These are phyloP conservation scores for Morone chrysops DNA, from an alignment of 2,113 vertebrate genomes.

Conservation along the genomic window DNA sequence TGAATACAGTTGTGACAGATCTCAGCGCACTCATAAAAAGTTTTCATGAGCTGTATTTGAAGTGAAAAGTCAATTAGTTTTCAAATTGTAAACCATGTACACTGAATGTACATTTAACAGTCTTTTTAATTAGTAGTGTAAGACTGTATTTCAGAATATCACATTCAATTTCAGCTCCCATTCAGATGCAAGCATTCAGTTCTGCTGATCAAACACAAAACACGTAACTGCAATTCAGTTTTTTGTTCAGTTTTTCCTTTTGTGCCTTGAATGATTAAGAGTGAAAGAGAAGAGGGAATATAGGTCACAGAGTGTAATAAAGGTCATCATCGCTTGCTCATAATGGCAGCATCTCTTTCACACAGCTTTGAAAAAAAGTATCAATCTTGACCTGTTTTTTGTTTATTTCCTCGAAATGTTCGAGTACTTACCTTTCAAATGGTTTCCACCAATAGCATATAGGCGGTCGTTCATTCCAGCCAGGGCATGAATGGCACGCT, in stretches of 20 bases:
- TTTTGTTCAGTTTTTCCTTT: conserved; percentile 6
- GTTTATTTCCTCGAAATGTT: conserved; percentile 27
- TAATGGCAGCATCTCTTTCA: conserved; percentile 46
- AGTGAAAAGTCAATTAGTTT: conserved; percentile 2
- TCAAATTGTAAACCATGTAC: not conserved
- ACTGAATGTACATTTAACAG: conserved; percentile 6
- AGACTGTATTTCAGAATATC: not conserved
- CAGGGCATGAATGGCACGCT: conserved; percentile 96
- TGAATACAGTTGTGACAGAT: not conserved
- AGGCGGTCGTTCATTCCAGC: conserved; percentile 98
- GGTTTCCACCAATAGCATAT: conserved; percentile 98
- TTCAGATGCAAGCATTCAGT: conserved; percentile 10
- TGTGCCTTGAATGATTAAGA: conserved; percentile 22
- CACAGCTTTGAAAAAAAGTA: not conserved
- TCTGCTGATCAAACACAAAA: conserved; percentile 8
- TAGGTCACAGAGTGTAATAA: conserved; percentile 3
- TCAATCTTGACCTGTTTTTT: conserved; percentile 38
- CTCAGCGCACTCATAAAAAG: not conserved
- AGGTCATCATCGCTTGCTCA: conserved; percentile 4
- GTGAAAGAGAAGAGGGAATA: conserved; percentile 14
- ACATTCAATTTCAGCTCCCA: not conserved
- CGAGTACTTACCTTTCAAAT: conserved; percentile 93
- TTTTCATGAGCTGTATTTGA: not conserved
- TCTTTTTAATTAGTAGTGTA: not conserved
- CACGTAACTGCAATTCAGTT: not conserved